Conservation (phyloP, 2,113 vertebrate species). For the Phalacrocorax pelagicus region DNA sequence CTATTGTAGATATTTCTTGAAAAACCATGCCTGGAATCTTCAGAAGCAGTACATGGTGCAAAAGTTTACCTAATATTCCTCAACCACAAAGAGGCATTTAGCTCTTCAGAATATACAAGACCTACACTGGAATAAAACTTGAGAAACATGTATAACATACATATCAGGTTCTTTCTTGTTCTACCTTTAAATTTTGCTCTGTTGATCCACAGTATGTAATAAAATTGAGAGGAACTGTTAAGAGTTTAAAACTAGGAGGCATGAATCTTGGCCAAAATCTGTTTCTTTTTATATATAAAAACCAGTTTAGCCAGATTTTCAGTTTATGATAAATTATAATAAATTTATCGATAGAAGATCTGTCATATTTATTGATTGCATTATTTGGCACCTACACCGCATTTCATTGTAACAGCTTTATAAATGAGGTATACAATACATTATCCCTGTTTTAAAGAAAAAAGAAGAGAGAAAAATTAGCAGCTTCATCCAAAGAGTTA, state of each 20-base stretch:
- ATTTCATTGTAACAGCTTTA: background rate
- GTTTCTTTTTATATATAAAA: background rate
- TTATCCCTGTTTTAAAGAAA: background rate
- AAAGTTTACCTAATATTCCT: background rate
- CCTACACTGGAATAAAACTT: background rate
- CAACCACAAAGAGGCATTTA: background rate
- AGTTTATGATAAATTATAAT: background rate
- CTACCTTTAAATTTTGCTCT: background rate
- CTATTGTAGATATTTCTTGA: background rate
- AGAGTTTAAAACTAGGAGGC: background rate
- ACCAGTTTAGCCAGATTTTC: background rate
- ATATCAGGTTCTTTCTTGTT: background rate
- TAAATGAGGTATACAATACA: background rate
- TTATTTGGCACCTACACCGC: background rate
- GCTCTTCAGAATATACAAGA: background rate
- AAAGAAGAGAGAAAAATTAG: background rate
- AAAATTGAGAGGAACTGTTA: background rate
- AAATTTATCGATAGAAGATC: background rate
- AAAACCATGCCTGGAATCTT: background rate
- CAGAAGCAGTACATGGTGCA: background rate
- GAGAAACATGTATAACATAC: rapidly evolving
- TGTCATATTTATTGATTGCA: background rate
- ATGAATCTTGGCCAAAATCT: background rate
- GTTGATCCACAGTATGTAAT: background rate
- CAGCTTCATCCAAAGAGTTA: background rate